phyloP scores from a whole-genome alignment of 1,140 invertebrate genomes.

The Euwallacea fornicatus region DNA sequence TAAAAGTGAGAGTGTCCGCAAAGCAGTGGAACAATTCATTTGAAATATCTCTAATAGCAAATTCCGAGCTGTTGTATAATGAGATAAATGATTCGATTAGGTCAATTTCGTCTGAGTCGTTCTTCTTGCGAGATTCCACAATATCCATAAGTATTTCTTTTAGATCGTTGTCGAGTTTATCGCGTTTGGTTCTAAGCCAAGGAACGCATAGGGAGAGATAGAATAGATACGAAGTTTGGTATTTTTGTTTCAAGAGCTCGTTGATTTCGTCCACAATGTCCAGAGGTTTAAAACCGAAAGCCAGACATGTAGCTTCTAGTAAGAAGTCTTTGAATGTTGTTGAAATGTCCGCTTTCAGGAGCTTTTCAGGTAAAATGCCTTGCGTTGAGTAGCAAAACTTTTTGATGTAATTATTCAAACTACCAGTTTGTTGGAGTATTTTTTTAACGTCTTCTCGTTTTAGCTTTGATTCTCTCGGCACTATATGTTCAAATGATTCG shows the following conservation, averaged over 20 bases:
- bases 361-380: neutral
- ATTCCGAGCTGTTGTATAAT: conserved; percentile 17
- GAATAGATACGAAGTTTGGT: conserved; percentile 14
- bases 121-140: conserved; percentile 34
- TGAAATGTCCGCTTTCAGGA: conserved; percentile 4
- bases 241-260: conserved; percentile 19
- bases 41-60: conserved; percentile 11
- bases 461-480: conserved; percentile 9
- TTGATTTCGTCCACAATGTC: conserved; percentile 22
- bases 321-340: conserved; percentile 17
- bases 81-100: conserved; percentile 32
- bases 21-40: conserved; percentile 29
- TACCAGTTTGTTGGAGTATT: conserved; percentile 34
- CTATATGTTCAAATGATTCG: conserved; percentile 37
- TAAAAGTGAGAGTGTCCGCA: conserved; percentile 20
- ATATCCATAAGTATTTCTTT: conserved; percentile 18
- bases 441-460: conserved; percentile 7
- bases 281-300: conserved; percentile 29
- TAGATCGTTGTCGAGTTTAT: conserved; percentile 11
- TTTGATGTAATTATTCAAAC: conserved; percentile 37
- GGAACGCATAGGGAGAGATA: conserved; percentile 25
- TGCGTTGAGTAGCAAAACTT: conserved; percentile 19
- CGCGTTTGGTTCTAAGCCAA: conserved; percentile 9
- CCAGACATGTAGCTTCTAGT: conserved; percentile 17
- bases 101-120: conserved; percentile 32